Evolutionary conservation across 2,888 invertebrate genomes (phyloP), one percentile per base, ranked within the genome.

Genomic region (Hypercompe scribonia): DNA sequence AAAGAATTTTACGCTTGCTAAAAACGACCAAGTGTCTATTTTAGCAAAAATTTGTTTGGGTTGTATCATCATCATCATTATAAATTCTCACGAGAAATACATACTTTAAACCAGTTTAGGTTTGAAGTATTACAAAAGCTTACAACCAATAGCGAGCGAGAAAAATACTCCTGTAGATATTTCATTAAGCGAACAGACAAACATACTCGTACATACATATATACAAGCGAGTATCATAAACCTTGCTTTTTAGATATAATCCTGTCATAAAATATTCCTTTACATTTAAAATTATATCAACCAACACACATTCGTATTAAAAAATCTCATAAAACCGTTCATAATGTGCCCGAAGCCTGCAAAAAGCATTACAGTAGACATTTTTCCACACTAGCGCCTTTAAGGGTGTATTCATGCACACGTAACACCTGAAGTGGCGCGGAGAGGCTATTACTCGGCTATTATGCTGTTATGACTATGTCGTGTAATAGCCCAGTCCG

Each of bases 361-460:
- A 65, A 34, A 72, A 77, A 80, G 83, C 78, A 76, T 71, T 81
- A 46, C 15, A 46, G 78, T 76, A 79, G 80, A 81, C 79, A 78
- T 79, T 86, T 83, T 87, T 87, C 83, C 87, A 89, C 85, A 87
- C 89, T 85, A 87, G 81, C 82, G 81, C 84, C 77, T 79, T 83
- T 77, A 79, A 90, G 88, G 81, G 87, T 86, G 90, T 80, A 90
- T 90, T 90, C 90, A 90, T 84, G 84, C 82, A 84, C 82, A 88
- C 89, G 86, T 88, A 82, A 85, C 86, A 86, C 88, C 85, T 88
- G 87, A 77, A 88, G 87, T 82, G 83, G 78, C 74, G 80, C 77
- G 81, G 81, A 89, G 88, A 84, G 85, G 88, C 88, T 87, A 90
- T 90, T 90, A 90, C 79, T 71, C 81, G 36, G 73, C 87, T 83